Evolutionary conservation across 2,797 vertebrate genomes (phyloP).

Genomic region (Pseudocheirus occidentalis): DNA sequence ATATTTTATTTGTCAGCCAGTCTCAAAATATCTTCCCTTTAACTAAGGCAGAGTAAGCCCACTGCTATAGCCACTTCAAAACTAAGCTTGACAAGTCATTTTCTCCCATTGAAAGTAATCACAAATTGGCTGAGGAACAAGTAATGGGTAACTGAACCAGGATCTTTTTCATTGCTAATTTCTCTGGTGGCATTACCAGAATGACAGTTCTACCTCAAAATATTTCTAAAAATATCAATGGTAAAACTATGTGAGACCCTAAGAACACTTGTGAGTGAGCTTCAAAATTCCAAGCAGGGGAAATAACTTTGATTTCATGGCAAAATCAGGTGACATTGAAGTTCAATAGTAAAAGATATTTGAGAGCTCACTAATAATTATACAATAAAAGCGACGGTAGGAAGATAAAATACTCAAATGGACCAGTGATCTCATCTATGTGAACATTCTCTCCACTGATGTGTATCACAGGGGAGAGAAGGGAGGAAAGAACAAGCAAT

Average conservation of each 20-base stretch:
- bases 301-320: constrained; percentile 74
- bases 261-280: constrained; percentile 55
- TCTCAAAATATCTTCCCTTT: not conserved
- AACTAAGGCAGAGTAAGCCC: not conserved
- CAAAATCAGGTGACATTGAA: constrained; percentile 65
- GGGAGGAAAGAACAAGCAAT: not conserved
- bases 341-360: constrained; percentile 50
- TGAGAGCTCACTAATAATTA: constrained; percentile 70
- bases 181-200: not conserved
- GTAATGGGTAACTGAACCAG: not conserved
- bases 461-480: not conserved
- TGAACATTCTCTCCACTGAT: not conserved
- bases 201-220: not conserved
- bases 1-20: no score
- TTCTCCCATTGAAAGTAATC: not conserved
- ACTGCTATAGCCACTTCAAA: not conserved
- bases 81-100: not conserved
- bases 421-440: not conserved
- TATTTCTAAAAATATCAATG: constrained; percentile 67
- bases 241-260: constrained; percentile 61
- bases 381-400: constrained; percentile 44
- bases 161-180: not conserved
- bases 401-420: not conserved
- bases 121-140: rapidly evolving
- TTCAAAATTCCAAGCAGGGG: constrained; percentile 57